Percentiles rank a stretch among this genome's conserved stretches.
These are phyloP conservation scores for Myxocyprinus asiaticus DNA, from an alignment of 2,113 vertebrate genomes.

Conservation along the genomic window DNA sequence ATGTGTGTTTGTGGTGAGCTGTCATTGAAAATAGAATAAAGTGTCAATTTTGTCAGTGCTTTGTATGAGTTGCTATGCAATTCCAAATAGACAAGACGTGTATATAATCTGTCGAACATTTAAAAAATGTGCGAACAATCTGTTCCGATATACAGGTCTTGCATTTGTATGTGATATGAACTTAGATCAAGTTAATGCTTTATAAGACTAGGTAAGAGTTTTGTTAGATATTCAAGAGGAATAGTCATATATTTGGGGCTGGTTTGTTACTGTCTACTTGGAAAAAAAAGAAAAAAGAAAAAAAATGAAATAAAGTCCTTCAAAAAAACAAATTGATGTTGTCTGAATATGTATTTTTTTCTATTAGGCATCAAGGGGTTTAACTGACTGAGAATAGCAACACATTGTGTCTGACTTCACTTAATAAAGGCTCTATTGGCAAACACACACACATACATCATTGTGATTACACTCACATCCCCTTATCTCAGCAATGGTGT, in stretches of 20 bases:
- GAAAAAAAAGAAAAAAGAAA: neutral
- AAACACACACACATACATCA: neutral
- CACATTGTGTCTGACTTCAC: neutral
- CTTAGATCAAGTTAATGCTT: conserved; percentile 14
- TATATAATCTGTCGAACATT: conserved; percentile 50
- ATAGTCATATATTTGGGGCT: conserved; percentile 44
- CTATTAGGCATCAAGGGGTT: neutral
- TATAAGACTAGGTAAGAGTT: conserved; percentile 28
- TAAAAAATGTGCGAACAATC: conserved; percentile 46
- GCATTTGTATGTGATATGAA: conserved; percentile 42
- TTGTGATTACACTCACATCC: neutral
- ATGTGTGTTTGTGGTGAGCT: conserved; percentile 21
- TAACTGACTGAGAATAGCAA: neutral
- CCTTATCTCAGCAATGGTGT: too few species aligned
- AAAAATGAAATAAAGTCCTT: conserved; percentile 40
- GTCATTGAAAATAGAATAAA: conserved; percentile 31
- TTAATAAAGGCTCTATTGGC: neutral
- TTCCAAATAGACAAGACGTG: conserved; percentile 53
- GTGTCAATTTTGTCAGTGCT: conserved; percentile 49
- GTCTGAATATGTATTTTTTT: neutral
- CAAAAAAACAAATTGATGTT: neutral
- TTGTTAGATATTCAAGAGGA: conserved; percentile 2
- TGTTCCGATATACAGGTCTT: conserved; percentile 30
- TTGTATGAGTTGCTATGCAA: conserved; percentile 66
- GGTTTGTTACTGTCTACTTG: conserved; percentile 55